These are phyloP conservation scores for Acomys russatus DNA, from an alignment of 2,797 vertebrate genomes.

Conservation along the genomic window DNA sequence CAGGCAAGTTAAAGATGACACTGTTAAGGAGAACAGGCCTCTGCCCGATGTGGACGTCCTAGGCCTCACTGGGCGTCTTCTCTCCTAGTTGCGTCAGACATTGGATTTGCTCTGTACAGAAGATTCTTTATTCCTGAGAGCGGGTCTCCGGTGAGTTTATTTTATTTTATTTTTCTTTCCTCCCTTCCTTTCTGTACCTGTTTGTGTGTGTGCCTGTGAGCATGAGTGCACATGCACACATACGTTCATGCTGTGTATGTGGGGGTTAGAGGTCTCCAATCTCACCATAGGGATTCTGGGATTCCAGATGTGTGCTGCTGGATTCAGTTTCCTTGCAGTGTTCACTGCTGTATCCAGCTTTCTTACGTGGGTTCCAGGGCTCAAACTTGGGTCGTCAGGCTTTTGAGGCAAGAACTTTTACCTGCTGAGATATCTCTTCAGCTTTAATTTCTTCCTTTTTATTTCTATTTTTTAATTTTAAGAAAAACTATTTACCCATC, in stretches of 20 bases:
- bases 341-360: background rate
- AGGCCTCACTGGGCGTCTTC: constrained; percentile 69
- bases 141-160: constrained; percentile 88
- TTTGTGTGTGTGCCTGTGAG: background rate
- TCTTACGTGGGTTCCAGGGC: background rate
- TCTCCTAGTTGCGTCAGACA: constrained; percentile 91
- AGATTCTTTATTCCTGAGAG: constrained; percentile 89
- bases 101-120: constrained; percentile 96
- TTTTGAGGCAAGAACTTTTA: background rate
- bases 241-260: background rate
- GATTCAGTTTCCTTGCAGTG: no score
- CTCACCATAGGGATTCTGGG: background rate
- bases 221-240: background rate
- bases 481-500: constrained; percentile 2
- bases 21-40: background rate
- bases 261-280: background rate
- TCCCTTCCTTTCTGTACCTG: background rate
- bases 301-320: background rate
- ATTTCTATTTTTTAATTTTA: background rate
- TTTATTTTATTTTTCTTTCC: background rate
- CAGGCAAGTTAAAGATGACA: no score
- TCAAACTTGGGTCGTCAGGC: background rate
- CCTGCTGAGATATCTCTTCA: background rate
- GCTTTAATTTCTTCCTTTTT: background rate
- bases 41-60: background rate